phyloP scores from a whole-genome alignment of 2,113 vertebrate genomes.

The Brachyistius frenatus region DNA sequence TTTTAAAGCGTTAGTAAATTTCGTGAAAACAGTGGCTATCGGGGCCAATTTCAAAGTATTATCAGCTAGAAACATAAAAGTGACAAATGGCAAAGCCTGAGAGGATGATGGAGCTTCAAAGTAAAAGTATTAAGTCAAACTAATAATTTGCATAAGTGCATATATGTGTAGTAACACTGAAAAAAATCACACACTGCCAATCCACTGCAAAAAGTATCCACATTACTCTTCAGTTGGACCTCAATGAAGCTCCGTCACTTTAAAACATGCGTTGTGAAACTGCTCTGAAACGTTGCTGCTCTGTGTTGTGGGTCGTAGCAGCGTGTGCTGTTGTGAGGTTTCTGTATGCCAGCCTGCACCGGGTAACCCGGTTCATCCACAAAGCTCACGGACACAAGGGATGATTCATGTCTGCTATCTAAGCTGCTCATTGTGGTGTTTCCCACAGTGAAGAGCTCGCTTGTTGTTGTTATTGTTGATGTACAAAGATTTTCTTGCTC shows the following conservation, averaged over 20 bases:
- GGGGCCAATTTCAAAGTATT: too few relatives aligned
- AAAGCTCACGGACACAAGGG: constrained; percentile 59
- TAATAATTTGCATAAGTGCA: too few relatives aligned
- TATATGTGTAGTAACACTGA: too few relatives aligned
- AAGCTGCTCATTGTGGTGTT: constrained; percentile 68
- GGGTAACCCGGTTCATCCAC: constrained; percentile 47
- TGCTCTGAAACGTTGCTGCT: constrained; percentile 1
- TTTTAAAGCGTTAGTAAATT: too few relatives aligned
- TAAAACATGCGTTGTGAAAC: not conserved
- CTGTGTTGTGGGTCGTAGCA: constrained; percentile 25
- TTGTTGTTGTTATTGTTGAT: constrained; percentile 58
- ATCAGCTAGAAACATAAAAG: too few relatives aligned
- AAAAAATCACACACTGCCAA: not conserved
- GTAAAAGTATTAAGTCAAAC: too few relatives aligned
- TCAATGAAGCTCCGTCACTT: not conserved
- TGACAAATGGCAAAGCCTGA: too few relatives aligned
- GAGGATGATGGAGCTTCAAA: too few relatives aligned
- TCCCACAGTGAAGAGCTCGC: constrained; percentile 47
- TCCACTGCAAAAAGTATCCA: not conserved
- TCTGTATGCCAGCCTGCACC: constrained; percentile 2
- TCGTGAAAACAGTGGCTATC: too few relatives aligned
- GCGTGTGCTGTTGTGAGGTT: constrained; percentile 32
- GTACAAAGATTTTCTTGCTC: constrained; percentile 37
- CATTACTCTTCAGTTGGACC: not conserved
- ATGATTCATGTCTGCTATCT: constrained; percentile 77